phyloP scores from a whole-genome alignment of 92 coral and sea anemone genomes.

The Anthopleura xanthogrammica region DNA sequence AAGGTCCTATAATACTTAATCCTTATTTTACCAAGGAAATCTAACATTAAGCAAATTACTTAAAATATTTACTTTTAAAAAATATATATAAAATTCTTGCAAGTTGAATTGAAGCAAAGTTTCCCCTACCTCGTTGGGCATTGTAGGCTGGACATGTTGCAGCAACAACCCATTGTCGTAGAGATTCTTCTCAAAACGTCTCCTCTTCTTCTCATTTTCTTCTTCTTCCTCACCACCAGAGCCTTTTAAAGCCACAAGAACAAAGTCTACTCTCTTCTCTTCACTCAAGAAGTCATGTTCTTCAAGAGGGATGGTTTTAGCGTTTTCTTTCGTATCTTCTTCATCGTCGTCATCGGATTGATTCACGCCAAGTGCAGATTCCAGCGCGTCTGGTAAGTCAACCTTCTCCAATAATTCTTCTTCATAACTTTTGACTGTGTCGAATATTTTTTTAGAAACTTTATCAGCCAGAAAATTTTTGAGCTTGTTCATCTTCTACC shows the following conservation, averaged over 20 bases:
- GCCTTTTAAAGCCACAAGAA: constrained; percentile 4
- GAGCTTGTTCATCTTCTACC: neutral
- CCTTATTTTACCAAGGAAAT: too few species aligned
- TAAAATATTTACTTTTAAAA: too few species aligned
- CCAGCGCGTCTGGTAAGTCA: neutral
- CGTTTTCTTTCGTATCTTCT: neutral
- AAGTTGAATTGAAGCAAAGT: neutral
- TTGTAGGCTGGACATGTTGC: constrained; percentile 14
- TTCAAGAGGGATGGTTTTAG: neutral
- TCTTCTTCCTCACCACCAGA: neutral
- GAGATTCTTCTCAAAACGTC: constrained; percentile 10
- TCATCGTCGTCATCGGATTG: constrained; percentile 1
- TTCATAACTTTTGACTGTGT: constrained; percentile 3
- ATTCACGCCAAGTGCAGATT: neutral
- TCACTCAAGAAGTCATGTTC: constrained; percentile 12
- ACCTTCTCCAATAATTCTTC: constrained; percentile 2
- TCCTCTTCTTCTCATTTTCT: constrained; percentile 5
- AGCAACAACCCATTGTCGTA: constrained; percentile 3
- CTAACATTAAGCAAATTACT: too few species aligned
- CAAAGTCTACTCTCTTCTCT: constrained; percentile 15
- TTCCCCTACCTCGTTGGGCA: constrained; percentile 3
- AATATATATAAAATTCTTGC: too few species aligned
- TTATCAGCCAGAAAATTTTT: neutral
- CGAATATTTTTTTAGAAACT: neutral
- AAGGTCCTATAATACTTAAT: too few species aligned